Percentiles rank a stretch among this genome's conserved stretches.
Conservation (phyloP, 2,797 vertebrate species). For the Takifugu rubripes region DNA sequence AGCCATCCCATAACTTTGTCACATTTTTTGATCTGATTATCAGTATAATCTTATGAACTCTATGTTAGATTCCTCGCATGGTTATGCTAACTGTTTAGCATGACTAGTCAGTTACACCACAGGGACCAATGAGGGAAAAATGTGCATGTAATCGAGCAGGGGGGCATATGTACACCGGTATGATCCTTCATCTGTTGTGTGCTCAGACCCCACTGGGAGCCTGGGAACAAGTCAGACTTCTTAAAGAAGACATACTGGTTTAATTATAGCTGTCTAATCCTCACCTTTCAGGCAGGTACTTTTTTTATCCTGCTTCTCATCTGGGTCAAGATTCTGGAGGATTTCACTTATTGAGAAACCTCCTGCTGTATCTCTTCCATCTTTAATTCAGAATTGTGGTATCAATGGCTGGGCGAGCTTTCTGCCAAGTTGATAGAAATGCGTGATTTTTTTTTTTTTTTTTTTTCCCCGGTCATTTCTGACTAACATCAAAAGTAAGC, state of each 20-base stretch:
- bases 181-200: not conserved
- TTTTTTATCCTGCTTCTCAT: constrained; percentile 20
- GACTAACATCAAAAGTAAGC: not conserved
- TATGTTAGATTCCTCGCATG: too few species aligned
- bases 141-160: too few species aligned
- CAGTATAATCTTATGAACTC: too few species aligned
- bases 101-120: too few species aligned
- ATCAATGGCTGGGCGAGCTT: constrained; percentile 22
- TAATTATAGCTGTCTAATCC: constrained; percentile 36
- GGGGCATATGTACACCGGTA: too few species aligned
- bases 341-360: constrained; percentile 14
- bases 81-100: too few species aligned
- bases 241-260: not conserved
- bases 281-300: constrained; percentile 14
- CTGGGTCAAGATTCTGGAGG: constrained; percentile 16
- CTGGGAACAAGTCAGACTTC: not conserved
- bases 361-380: constrained; percentile 18
- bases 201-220: not conserved
- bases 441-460: constrained; percentile 2
- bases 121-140: too few species aligned
- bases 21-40: too few species aligned
- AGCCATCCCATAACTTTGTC: too few species aligned
- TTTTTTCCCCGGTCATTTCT: not conserved
- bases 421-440: constrained; percentile 6
- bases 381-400: constrained; percentile 24